A percentile compares a stretch with the other conserved stretches of the same genome.
phyloP scores from a whole-genome alignment of 2,888 invertebrate genomes.

The Drosophila infuscata region DNA sequence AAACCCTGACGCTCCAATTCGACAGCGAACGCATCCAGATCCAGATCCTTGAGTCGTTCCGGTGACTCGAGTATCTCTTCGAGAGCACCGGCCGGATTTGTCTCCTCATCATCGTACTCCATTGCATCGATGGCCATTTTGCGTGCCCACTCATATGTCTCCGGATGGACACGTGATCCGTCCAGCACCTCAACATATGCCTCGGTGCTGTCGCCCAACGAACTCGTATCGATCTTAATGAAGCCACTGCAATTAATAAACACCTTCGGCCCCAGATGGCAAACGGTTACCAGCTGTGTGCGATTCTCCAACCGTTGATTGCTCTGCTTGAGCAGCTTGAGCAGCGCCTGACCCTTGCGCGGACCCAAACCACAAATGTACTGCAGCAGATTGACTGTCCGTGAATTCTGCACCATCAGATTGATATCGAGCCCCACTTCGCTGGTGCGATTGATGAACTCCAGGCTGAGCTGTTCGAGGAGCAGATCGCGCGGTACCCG shows the following conservation, averaged over 20 bases:
- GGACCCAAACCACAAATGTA: conserved; percentile 99
- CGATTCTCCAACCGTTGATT: conserved; percentile 97
- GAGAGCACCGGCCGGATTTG: conserved; percentile 97
- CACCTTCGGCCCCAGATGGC: conserved; percentile 99
- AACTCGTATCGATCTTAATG: conserved; percentile 98
- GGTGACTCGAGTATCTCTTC: conserved; percentile 99
- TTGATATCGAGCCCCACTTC: conserved; percentile 99
- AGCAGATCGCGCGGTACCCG: conserved; percentile 94
- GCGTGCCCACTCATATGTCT: conserved; percentile 99
- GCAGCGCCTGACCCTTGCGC: conserved; percentile 94
- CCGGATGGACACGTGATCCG: conserved; percentile 99
- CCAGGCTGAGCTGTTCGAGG: conserved; percentile 92
- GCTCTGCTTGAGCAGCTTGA: conserved; percentile 94
- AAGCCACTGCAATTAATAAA: conserved; percentile 99
- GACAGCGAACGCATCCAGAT: conserved; percentile 99
- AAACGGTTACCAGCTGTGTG: conserved; percentile 97
- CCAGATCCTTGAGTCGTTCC: conserved; percentile 96
- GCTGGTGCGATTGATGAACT: conserved; percentile 97
- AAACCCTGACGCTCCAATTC: conserved; percentile 97
- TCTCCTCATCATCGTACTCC: conserved; percentile 98
- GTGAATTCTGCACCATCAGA: conserved; percentile 94
- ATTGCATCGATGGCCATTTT: conserved; percentile 99
- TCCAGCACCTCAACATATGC: conserved; percentile 98
- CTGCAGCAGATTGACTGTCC: conserved; percentile 95
- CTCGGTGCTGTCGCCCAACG: conserved; percentile 96